Conservation (phyloP, 2,888 invertebrate genomes). For the Drosophila prolongata region DNA sequence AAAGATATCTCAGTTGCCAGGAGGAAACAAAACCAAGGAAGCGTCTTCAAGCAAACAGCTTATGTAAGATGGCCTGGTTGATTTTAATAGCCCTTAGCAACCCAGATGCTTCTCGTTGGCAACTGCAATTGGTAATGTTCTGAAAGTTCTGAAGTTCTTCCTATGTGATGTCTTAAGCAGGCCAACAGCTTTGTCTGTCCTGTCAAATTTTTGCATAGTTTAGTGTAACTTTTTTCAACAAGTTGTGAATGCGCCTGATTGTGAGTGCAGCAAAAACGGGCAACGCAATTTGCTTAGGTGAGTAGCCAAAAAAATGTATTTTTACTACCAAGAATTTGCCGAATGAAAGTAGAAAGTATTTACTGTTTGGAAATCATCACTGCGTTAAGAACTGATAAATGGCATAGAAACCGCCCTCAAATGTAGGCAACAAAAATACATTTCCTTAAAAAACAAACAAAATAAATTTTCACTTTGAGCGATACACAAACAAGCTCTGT, state of each 20-base stretch:
- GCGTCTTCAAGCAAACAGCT: neutral
- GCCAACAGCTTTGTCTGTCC: conserved; percentile 25
- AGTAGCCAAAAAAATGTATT: conserved; percentile 30
- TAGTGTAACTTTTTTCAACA: conserved; percentile 44
- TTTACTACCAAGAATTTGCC: neutral
- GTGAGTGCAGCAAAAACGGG: neutral
- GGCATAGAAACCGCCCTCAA: conserved; percentile 1
- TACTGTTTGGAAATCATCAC: conserved; percentile 15
- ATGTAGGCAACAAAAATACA: conserved; percentile 14
- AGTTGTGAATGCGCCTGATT: conserved; percentile 12
- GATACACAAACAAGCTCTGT: conserved; percentile 28
- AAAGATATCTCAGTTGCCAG: conserved; percentile 21
- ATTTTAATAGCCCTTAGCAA: conserved; percentile 9
- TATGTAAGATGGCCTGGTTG: neutral
- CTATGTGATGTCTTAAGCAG: conserved; percentile 43
- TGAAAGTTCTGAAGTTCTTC: conserved; percentile 26
- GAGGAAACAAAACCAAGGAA: conserved; percentile 1
- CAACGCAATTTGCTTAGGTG: conserved; percentile 9
- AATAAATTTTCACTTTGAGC: conserved; percentile 27
- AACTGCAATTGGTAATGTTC: conserved; percentile 42
- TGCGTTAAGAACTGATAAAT: conserved; percentile 53
- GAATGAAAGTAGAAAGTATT: neutral
- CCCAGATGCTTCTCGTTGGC: conserved; percentile 8
- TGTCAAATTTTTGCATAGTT: conserved; percentile 51
- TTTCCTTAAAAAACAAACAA: conserved; percentile 13